Percentiles rank a stretch among this genome's conserved stretches.
Evolutionary conservation across 2,888 invertebrate species (phyloP).

Genomic region (Caenorhabditis panamensis): DNA sequence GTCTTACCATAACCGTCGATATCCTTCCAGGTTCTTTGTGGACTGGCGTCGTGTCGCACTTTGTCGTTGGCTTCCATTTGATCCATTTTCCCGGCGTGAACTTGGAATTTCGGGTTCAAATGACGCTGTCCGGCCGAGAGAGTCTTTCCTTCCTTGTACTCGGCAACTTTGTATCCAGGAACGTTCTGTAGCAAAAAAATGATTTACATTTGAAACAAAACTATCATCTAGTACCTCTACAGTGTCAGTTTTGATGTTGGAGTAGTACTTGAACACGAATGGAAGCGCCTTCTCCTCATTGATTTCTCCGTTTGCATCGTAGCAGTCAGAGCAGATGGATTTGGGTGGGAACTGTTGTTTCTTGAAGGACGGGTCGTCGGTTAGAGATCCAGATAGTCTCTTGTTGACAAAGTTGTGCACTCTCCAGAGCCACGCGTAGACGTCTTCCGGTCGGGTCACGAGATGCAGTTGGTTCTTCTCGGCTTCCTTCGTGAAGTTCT

Average conservation of each 20-base stretch:
- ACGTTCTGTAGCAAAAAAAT: constrained; percentile 66
- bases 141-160: constrained; percentile 79
- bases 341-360: constrained; percentile 85
- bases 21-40: constrained; percentile 73
- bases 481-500: constrained; percentile 93
- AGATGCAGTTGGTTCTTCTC: constrained; percentile 72
- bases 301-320: constrained; percentile 65
- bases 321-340: constrained; percentile 72
- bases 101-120: constrained; percentile 79
- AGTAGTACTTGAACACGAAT: constrained; percentile 77
- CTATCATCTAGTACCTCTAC: constrained; percentile 67
- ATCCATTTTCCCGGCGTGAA: constrained; percentile 76
- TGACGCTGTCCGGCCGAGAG: constrained; percentile 73
- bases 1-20: constrained; percentile 70
- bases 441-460: constrained; percentile 84
- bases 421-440: constrained; percentile 93
- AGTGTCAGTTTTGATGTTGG: constrained; percentile 75
- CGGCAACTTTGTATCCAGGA: constrained; percentile 77
- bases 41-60: constrained; percentile 68
- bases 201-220: not conserved
- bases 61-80: constrained; percentile 77
- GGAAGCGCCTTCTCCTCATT: constrained; percentile 74
- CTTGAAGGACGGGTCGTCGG: constrained; percentile 92
- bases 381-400: constrained; percentile 88
- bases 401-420: constrained; percentile 94